A percentile compares a stretch with the other conserved stretches of the same genome.
These are phyloP conservation scores for Drosophila longiperda DNA, from an alignment of 2,888 invertebrate species.

Conservation along the genomic window DNA sequence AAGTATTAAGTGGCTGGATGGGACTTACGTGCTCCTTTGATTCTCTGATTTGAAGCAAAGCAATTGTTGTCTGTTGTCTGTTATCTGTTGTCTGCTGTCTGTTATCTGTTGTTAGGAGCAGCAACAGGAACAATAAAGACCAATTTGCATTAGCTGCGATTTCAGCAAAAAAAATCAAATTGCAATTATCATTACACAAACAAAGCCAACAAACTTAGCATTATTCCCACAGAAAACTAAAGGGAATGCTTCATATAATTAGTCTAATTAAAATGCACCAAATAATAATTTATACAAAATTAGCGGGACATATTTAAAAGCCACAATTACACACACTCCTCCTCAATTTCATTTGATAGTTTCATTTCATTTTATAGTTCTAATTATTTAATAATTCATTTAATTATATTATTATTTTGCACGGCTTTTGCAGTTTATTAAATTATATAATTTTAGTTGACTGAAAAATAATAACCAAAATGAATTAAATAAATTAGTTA, in stretches of 20 bases:
- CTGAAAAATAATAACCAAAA: background rate
- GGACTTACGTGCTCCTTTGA: conserved; percentile 11
- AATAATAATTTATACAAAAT: background rate
- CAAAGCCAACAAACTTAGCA: too few species aligned
- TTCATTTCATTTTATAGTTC: too few species aligned
- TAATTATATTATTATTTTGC: too few species aligned
- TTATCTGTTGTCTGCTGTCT: background rate
- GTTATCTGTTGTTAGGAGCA: conserved; percentile 25
- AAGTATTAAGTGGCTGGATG: conserved; percentile 53
- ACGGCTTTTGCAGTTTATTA: too few species aligned
- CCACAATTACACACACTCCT: background rate
- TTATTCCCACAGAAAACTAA: too few species aligned
- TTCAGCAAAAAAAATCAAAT: background rate
- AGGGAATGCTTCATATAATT: background rate
- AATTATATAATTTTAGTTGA: too few species aligned
- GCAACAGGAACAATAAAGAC: conserved; percentile 21
- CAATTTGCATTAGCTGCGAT: conserved; percentile 29
- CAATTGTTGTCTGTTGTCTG: conserved; percentile 22
- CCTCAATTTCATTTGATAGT: too few species aligned
- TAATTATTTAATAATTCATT: too few species aligned
- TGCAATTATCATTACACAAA: background rate
- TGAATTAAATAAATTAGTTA: background rate
- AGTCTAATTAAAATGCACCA: background rate
- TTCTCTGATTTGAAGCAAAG: conserved; percentile 28
- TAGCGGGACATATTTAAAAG: background rate